Percentiles rank a stretch among this genome's conserved stretches.
These are phyloP conservation scores for Brachypodius melanocephalos DNA, from an alignment of 2,113 vertebrate genomes.

Conservation along the genomic window DNA sequence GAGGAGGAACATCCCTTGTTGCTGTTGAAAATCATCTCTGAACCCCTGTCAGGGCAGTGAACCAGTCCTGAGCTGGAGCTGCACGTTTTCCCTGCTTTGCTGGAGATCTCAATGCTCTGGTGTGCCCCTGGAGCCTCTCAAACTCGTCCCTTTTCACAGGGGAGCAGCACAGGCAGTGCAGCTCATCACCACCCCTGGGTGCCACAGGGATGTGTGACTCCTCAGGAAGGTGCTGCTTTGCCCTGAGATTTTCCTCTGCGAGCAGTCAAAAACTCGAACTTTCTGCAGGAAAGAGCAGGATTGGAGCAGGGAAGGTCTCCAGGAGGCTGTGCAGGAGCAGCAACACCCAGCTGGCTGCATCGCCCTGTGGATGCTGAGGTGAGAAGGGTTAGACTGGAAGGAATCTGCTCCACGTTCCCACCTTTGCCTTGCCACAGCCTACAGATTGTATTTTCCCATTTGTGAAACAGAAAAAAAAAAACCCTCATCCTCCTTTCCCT, in stretches of 20 bases:
- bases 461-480: neutral
- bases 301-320: neutral
- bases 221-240: neutral
- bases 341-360: neutral
- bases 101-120: neutral
- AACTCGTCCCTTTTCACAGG: neutral
- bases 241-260: neutral
- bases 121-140: neutral
- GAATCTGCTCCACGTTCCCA: neutral
- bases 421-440: neutral
- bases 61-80: neutral
- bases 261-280: neutral
- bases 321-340: neutral
- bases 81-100: neutral
- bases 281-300: neutral
- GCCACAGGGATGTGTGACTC: neutral
- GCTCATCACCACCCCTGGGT: fast-evolving
- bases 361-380: neutral
- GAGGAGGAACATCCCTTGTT: neutral
- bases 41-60: neutral
- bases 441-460: neutral
- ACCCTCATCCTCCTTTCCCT: neutral
- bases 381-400: neutral
- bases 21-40: neutral
- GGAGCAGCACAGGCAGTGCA: neutral